Evolutionary conservation across 92 coral and sea anemone species (phyloP).

Genomic region (Zoanthus gigantus): DNA sequence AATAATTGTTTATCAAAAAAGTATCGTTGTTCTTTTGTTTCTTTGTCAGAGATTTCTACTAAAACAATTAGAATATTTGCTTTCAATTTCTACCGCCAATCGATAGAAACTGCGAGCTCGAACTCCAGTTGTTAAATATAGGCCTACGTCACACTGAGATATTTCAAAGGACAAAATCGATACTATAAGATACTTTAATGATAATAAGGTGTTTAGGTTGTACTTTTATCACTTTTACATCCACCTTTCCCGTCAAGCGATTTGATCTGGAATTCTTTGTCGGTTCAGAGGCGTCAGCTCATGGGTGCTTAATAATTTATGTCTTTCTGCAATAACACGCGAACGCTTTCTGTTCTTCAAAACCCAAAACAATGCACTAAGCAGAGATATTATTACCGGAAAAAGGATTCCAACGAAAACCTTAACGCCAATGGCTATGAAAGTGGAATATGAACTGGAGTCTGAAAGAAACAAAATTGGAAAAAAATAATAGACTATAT

Average conservation of each 20-base stretch:
- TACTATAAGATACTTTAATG: too few species aligned
- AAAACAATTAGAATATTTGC: too few species aligned
- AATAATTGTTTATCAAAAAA: too few species aligned
- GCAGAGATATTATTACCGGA: background rate
- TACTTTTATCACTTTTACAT: too few species aligned
- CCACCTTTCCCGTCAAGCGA: background rate
- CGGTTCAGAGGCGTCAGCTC: conserved; percentile 16
- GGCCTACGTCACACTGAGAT: too few species aligned
- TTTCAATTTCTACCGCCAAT: too few species aligned
- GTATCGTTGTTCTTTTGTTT: too few species aligned
- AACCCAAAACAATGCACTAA: conserved; percentile 4
- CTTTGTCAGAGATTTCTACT: too few species aligned
- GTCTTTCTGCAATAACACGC: background rate
- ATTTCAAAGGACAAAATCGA: too few species aligned
- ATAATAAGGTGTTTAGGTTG: too few species aligned
- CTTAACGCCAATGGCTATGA: conserved; percentile 4
- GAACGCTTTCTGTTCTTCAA: conserved; percentile 5
- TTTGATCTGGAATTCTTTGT: background rate
- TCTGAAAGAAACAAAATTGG: background rate
- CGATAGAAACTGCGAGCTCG: too few species aligned
- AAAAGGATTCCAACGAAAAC: conserved; percentile 13
- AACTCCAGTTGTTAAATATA: too few species aligned
- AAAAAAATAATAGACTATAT: background rate
- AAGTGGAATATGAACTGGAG: background rate
- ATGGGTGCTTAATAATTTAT: background rate